Conservation (phyloP, 2,113 vertebrate species). For the Burhinus bistriatus region DNA sequence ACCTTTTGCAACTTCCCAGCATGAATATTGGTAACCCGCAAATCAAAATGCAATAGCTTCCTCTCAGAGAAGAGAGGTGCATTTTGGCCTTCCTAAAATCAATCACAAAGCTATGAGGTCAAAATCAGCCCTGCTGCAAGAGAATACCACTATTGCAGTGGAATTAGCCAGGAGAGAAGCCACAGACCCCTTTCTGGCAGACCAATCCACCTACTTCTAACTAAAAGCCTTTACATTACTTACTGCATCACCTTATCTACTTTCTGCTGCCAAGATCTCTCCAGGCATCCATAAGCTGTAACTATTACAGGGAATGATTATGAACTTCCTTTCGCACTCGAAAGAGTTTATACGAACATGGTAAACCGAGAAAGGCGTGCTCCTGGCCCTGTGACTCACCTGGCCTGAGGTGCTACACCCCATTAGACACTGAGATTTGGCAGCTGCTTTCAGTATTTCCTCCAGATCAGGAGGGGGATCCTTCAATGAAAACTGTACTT, state of each 20-base stretch:
- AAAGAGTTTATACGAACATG: not conserved
- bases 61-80: not conserved
- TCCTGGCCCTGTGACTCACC: constrained; percentile 61
- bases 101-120: not conserved
- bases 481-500: constrained; percentile 68
- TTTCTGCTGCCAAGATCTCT: not conserved
- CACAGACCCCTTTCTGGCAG: not conserved
- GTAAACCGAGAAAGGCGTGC: not conserved
- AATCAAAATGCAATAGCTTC: not conserved
- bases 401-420: constrained; percentile 74
- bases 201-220: not conserved
- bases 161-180: not conserved
- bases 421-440: constrained; percentile 74
- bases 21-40: not conserved
- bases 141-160: not conserved
- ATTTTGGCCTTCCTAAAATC: not conserved
- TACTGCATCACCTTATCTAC: not conserved
- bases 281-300: not conserved
- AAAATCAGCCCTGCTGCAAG: not conserved
- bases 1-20: not conserved
- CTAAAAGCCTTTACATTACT: not conserved
- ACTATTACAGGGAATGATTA: not conserved
- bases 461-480: constrained; percentile 65
- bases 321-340: not conserved
- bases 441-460: constrained; percentile 75